Evolutionary conservation across 2,888 invertebrate genomes (phyloP).

Genomic region (Eupithecia tripunctaria): DNA sequence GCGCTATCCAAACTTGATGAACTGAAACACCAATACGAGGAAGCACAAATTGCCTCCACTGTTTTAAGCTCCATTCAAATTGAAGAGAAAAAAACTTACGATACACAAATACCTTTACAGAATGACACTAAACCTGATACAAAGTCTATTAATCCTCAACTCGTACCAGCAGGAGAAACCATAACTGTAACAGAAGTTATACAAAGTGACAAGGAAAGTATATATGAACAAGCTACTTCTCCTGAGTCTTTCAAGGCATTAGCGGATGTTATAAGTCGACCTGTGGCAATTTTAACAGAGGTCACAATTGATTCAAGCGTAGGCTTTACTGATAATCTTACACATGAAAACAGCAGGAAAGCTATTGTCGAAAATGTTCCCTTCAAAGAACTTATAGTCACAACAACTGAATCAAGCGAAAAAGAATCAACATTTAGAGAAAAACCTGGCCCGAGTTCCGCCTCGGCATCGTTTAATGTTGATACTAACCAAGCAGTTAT

Average conservation of each 20-base stretch:
- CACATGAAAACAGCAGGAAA: constrained; percentile 51
- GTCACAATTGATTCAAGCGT: constrained; percentile 71
- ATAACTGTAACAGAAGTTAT: constrained; percentile 68
- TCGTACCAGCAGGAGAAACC: constrained; percentile 59
- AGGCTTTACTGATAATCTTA: constrained; percentile 51
- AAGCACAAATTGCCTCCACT: constrained; percentile 65
- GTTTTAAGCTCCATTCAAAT: constrained; percentile 66
- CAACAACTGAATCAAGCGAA: constrained; percentile 83
- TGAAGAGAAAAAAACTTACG: constrained; percentile 71
- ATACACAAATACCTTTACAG: constrained; percentile 69
- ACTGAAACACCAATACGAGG: constrained; percentile 59
- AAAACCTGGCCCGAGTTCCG: constrained; percentile 48
- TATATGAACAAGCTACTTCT: constrained; percentile 45
- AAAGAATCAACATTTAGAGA: constrained; percentile 73
- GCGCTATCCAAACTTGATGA: constrained; percentile 59
- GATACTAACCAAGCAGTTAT: constrained; percentile 77
- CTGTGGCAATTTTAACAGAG: constrained; percentile 82
- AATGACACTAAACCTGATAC: constrained; percentile 53
- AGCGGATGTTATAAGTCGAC: constrained; percentile 73
- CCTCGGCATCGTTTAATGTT: constrained; percentile 56
- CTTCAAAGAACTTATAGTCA: constrained; percentile 81
- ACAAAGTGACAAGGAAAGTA: constrained; percentile 71
- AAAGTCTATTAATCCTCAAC: constrained; percentile 62
- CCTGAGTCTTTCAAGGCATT: constrained; percentile 66
- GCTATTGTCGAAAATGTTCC: constrained; percentile 82